A percentile compares a stretch with the other conserved stretches of the same genome.
phyloP scores from a whole-genome alignment of 2,797 vertebrate genomes.

The Benthosema pterotum region DNA sequence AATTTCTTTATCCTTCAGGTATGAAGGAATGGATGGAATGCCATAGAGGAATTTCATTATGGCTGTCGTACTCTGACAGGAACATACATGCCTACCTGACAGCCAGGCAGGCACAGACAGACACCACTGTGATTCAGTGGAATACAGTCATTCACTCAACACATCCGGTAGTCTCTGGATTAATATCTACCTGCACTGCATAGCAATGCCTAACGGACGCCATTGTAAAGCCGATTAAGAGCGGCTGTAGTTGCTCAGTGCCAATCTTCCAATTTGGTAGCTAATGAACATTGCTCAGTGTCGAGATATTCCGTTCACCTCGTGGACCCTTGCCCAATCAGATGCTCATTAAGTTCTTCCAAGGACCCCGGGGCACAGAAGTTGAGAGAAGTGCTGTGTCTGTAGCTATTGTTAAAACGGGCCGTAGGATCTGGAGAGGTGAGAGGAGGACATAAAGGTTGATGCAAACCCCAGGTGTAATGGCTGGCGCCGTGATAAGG shows the following conservation, averaged over 20 bases:
- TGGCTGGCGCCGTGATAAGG: conserved; percentile 66
- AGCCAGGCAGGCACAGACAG: conserved; percentile 1
- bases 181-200: conserved; percentile 21
- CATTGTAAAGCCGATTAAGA: conserved; percentile 24
- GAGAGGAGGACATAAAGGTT: conserved; percentile 58
- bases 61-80: conserved; percentile 6
- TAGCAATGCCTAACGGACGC: conserved; percentile 16
- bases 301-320: conserved; percentile 43
- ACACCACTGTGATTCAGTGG: background rate
- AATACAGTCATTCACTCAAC: no score
- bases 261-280: background rate
- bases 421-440: conserved; percentile 57
- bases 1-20: background rate
- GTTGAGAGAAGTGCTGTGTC: conserved; percentile 25
- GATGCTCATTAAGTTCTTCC: conserved; percentile 48
- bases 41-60: background rate
- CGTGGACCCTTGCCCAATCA: conserved; percentile 37
- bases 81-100: conserved; percentile 5
- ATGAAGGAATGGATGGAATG: conserved; percentile 8
- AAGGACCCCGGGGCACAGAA: conserved; percentile 15
- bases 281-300: background rate
- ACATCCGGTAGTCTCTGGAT: no score
- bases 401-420: conserved; percentile 49
- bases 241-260: background rate
- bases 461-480: conserved; percentile 73